These are phyloP conservation scores for Sebastes flavidus DNA, from an alignment of 2,797 vertebrate species.

Conservation along the genomic window DNA sequence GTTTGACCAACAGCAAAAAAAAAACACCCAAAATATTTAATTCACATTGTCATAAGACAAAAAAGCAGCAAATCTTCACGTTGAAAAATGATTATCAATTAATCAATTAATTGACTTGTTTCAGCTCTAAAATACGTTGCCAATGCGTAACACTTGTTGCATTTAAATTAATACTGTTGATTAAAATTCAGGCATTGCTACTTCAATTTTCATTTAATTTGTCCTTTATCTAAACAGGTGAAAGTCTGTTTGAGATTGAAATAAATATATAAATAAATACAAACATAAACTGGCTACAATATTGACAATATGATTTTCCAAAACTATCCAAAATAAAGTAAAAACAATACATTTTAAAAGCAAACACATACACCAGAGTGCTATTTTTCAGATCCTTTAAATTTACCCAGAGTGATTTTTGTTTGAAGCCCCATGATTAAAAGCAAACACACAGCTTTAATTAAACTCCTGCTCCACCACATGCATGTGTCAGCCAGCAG, in stretches of 20 bases:
- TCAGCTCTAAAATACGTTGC: background rate
- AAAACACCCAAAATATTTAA: background rate
- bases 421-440: background rate
- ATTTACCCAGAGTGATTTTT: background rate
- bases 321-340: background rate
- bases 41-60: background rate
- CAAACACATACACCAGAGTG: background rate
- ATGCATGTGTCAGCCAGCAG: constrained; percentile 3
- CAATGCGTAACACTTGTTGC: background rate
- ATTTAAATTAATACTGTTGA: background rate
- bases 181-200: background rate
- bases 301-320: background rate
- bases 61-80: background rate
- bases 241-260: background rate
- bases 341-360: background rate
- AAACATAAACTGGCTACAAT: background rate
- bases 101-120: background rate
- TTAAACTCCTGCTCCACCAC: constrained; percentile 10
- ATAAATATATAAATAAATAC: background rate
- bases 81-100: background rate
- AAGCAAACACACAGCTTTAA: constrained; percentile 10
- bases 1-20: background rate
- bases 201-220: background rate
- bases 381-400: background rate
- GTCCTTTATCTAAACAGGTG: background rate